Conservation (phyloP, 2,888 invertebrate genomes). For the Liopterus haemorrhoidalis region DNA sequence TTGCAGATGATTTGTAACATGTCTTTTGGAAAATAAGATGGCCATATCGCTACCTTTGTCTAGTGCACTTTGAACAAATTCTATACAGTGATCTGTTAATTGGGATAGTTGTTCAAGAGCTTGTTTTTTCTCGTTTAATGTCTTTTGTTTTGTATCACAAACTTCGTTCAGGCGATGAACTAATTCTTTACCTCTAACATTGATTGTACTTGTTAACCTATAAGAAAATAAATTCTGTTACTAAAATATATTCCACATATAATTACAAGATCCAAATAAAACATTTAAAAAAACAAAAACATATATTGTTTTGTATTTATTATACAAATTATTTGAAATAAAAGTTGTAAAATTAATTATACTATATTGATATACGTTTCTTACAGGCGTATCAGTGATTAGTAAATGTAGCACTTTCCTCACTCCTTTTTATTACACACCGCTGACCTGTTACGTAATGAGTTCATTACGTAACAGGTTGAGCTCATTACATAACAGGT, state of each 20-base stretch:
- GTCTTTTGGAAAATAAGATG: conserved; percentile 75
- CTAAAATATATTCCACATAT: conserved; percentile 1
- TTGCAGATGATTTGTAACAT: conserved; percentile 66
- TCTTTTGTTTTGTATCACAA: conserved; percentile 69
- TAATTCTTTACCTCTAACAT: conserved; percentile 74
- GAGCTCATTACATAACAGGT: too few species aligned
- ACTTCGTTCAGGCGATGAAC: conserved; percentile 76
- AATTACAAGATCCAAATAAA: too few species aligned
- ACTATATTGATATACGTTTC: too few species aligned
- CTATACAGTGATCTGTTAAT: conserved; percentile 83
- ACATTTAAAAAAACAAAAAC: too few species aligned
- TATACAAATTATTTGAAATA: not conserved
- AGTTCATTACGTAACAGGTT: too few species aligned
- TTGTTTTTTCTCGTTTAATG: conserved; percentile 76
- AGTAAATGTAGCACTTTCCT: too few species aligned
- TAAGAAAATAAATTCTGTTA: conserved; percentile 23
- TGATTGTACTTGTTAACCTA: conserved; percentile 75
- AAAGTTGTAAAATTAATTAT: not conserved
- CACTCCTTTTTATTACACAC: too few species aligned
- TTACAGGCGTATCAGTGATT: too few species aligned
- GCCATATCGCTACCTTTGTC: conserved; percentile 79
- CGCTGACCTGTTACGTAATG: too few species aligned
- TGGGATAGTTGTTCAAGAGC: conserved; percentile 75
- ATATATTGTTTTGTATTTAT: not conserved
- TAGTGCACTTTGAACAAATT: conserved; percentile 73